Evolutionary conservation across 2,888 invertebrate genomes (phyloP), one percentile per base, ranked within the genome.

Genomic region (Drosophila birchii): DNA sequence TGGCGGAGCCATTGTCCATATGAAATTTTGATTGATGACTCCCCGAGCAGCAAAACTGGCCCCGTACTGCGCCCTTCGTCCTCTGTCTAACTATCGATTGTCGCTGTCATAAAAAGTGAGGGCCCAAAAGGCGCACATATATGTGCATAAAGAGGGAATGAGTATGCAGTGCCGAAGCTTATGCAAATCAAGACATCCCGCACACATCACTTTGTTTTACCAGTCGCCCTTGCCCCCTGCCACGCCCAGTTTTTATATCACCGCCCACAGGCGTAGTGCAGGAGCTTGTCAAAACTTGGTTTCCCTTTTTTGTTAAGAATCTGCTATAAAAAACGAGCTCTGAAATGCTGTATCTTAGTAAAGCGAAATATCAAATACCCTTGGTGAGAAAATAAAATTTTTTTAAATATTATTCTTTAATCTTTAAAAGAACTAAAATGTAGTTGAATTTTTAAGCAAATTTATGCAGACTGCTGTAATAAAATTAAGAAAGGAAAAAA

Each of bases 151-250:
- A 41, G 44, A 44, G 44, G 23, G 58, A 54, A 44, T 41, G 75
- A 55, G 54, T 66, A 61, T 73, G 54, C 59, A 69, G 57, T 71
- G 70, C 49, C 68, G 69, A 57, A 72, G 84, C 86, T 86, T 88
- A 86, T 86, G 88, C 86, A 86, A 86, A 86, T 88, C 86, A 86
- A 86, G 88, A 88, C 84, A 86, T 78, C 75, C 85, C 75, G 73
- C 85, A 77, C 80, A 78, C 76, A 80, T 76, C 75, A 72, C 82
- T 75, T 77, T 81, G 73, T 72, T 74, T 68, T 54, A 64, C 55
- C 43, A 49, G 64, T 16, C 44, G 41, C 62, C 23, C 43, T n/a
- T 23, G 11, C 5, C 26, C 23, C 26, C 55, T 20, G 43, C 34
- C 39, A 70, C 16, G 20, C 36, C 26, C 23, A 29, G 16, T 56